Evolutionary conservation across 2,113 vertebrate species (phyloP).

Genomic region (Lasiurus borealis): DNA sequence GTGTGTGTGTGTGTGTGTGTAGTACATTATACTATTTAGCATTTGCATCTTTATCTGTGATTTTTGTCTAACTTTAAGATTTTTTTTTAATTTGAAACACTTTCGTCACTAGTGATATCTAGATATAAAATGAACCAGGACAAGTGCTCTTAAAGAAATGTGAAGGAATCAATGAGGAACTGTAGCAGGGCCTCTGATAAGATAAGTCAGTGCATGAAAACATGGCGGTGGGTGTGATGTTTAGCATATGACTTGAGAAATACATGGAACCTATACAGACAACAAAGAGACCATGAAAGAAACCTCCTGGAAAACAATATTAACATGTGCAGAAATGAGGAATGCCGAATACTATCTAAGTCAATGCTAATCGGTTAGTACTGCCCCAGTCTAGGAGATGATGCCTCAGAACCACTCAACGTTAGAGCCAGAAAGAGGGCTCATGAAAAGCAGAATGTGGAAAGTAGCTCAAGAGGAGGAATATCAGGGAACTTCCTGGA

Average conservation of each 20-base stretch:
- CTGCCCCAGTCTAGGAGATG: accelerated
- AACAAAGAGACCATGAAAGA: background rate
- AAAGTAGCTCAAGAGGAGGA: background rate
- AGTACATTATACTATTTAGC: no score
- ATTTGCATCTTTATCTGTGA: no score
- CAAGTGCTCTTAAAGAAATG: no score
- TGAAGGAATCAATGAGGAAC: no score
- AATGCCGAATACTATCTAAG: background rate
- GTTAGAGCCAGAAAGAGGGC: background rate
- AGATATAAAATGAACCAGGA: no score
- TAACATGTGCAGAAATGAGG: background rate
- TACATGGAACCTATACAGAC: background rate
- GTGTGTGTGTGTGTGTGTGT: no score
- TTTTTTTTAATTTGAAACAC: no score
- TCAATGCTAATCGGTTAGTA: background rate
- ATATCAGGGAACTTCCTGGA: background rate
- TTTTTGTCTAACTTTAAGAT: no score
- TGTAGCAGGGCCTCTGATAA: no score
- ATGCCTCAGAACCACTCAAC: background rate
- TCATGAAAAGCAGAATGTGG: background rate
- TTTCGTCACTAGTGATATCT: no score
- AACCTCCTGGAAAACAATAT: background rate
- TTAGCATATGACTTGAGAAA: background rate
- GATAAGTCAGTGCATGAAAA: no score
- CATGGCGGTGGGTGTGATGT: background rate